Conservation (phyloP, 2,797 vertebrate genomes). For the Macropodus opercularis region DNA sequence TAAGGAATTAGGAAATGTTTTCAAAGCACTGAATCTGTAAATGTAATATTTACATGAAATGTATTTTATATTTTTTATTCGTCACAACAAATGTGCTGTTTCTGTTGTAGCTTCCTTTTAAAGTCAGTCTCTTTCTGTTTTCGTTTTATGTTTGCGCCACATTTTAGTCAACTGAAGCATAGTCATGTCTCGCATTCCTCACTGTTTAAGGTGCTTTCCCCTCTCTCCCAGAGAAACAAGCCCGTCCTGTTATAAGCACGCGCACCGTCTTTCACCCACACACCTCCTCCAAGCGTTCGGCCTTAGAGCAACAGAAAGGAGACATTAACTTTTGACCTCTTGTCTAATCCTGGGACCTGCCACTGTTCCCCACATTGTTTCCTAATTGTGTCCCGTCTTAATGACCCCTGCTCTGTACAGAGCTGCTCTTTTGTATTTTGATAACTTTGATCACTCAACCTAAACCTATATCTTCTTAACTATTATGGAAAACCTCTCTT, state of each 20-base stretch:
- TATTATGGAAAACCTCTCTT: no score
- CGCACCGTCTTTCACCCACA: conserved; percentile 7
- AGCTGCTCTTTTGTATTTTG: no score
- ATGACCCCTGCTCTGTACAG: conserved; percentile 21
- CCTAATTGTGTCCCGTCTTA: conserved; percentile 48
- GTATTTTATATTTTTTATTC: no score
- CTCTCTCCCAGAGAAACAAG: conserved; percentile 34
- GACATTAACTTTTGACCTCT: conserved; percentile 68
- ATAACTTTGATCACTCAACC: no score
- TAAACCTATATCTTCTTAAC: no score
- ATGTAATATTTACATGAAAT: no score
- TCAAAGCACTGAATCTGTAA: neutral
- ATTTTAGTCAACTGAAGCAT: neutral
- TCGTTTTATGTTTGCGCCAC: neutral
- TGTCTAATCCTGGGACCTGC: conserved; percentile 55
- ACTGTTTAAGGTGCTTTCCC: conserved; percentile 10
- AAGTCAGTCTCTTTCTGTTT: neutral
- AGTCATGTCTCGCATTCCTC: conserved; percentile 34
- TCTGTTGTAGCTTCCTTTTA: neutral
- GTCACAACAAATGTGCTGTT: neutral
- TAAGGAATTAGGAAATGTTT: neutral
- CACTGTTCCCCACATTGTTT: conserved; percentile 66
- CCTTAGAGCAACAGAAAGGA: conserved; percentile 49
- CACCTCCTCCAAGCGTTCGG: conserved; percentile 40
- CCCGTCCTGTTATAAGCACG: conserved; percentile 39